Percentiles rank a stretch among this genome's conserved stretches.
These are phyloP conservation scores for Lepeophtheirus salmonis DNA, from an alignment of 1,140 invertebrate species.

Conservation along the genomic window DNA sequence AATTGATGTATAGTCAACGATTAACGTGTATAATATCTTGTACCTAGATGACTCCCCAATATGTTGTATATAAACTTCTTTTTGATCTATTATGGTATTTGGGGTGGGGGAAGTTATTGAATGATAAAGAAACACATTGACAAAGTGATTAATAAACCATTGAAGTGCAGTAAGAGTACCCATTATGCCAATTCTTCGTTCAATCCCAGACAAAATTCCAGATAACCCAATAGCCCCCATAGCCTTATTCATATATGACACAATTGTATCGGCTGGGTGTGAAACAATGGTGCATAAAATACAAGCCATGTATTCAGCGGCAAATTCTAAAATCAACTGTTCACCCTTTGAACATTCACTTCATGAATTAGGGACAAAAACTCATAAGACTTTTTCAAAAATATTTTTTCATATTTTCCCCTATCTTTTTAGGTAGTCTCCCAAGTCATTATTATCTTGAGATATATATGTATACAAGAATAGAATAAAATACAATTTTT, in stretches of 20 bases:
- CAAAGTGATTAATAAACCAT: slow-evolving; percentile 99
- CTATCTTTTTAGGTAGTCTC: no score
- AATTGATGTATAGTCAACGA: no score
- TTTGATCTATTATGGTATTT: slow-evolving; percentile 90
- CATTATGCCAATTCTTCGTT: slow-evolving; percentile 97
- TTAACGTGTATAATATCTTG: no score
- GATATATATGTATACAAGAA: no score
- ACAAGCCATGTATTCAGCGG: slow-evolving; percentile 96
- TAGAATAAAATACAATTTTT: no score
- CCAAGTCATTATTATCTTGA: no score
- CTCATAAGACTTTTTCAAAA: no score
- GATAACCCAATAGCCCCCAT: slow-evolving; percentile 56
- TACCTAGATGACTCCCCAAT: no score
- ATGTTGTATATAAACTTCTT: no score
- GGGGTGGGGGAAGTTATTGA: slow-evolving; percentile 92
- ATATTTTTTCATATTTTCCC: no score
- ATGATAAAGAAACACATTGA: slow-evolving; percentile 65
- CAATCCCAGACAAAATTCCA: slow-evolving; percentile 86
- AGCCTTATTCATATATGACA: slow-evolving; percentile 93
- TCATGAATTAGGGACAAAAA: slow-evolving; percentile 82
- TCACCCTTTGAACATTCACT: slow-evolving; percentile 76
- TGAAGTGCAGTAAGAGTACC: slow-evolving; percentile 95
- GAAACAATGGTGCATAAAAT: slow-evolving; percentile 99
- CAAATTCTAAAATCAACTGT: slow-evolving; percentile 87
- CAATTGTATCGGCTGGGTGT: slow-evolving; percentile 95